Conservation (phyloP, 92 coral and sea anemone species). For the Hydrozoanthus gracilis region DNA sequence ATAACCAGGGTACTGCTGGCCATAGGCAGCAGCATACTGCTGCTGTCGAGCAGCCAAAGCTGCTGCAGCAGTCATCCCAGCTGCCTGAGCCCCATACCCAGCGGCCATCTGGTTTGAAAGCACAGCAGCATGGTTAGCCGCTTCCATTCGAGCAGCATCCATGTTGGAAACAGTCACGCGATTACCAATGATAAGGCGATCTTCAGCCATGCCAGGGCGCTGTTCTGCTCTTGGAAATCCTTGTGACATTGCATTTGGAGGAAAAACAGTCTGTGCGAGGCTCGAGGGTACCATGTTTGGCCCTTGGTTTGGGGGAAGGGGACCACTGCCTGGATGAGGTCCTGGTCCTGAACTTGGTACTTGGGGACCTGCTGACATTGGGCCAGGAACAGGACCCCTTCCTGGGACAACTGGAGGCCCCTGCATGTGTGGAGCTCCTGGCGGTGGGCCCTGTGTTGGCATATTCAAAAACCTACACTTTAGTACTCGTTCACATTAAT, state of each 20-base stretch:
- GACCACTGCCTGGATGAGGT: slow-evolving; percentile 34
- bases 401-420: slow-evolving; percentile 39
- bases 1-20: slow-evolving; percentile 83
- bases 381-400: slow-evolving; percentile 42
- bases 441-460: slow-evolving; percentile 14
- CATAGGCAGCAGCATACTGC: slow-evolving; percentile 68
- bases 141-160: slow-evolving; percentile 66
- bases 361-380: slow-evolving; percentile 37
- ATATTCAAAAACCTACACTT: too few relatives aligned
- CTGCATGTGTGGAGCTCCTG: slow-evolving; percentile 50
- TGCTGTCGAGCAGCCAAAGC: slow-evolving; percentile 87
- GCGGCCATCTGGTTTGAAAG: slow-evolving; percentile 62
- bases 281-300: slow-evolving; percentile 41
- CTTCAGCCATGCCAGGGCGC: slow-evolving; percentile 46
- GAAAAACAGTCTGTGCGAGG: slow-evolving; percentile 40
- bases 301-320: slow-evolving; percentile 32
- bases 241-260: slow-evolving; percentile 28
- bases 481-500: too few relatives aligned
- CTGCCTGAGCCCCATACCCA: slow-evolving; percentile 63
- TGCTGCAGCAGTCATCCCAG: slow-evolving; percentile 87
- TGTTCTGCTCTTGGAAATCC: slow-evolving; percentile 39
- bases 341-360: slow-evolving; percentile 44
- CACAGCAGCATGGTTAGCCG: slow-evolving; percentile 61
- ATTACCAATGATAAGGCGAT: slow-evolving; percentile 82
- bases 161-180: slow-evolving; percentile 87